Conservation (phyloP, 2,888 invertebrate genomes). For the Drosophila percnosoma region DNA sequence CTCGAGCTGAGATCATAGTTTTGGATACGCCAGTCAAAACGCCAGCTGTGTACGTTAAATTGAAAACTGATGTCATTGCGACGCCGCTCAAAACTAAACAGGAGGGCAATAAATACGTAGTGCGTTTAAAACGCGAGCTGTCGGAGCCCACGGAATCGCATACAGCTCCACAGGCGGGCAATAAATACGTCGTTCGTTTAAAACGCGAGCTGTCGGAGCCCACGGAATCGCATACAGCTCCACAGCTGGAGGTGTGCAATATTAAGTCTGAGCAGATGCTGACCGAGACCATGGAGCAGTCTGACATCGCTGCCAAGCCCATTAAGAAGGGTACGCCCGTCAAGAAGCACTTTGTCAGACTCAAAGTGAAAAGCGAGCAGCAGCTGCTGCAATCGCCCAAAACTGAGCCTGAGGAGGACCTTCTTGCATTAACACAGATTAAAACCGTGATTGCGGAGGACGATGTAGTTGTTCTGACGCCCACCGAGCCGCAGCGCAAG, state of each 20-base stretch:
- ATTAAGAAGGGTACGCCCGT: slow-evolving; percentile 27
- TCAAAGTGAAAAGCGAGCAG: slow-evolving; percentile 30
- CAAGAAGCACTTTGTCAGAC: slow-evolving; percentile 14
- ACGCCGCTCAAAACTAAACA: slow-evolving; percentile 12
- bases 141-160: background rate
- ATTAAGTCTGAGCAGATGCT: background rate
- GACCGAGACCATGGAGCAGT: background rate
- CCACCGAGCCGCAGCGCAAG: slow-evolving; percentile 32
- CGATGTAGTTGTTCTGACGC: background rate
- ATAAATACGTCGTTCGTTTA: background rate
- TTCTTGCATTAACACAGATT: background rate
- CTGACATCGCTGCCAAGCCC: slow-evolving; percentile 6
- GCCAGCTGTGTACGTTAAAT: background rate
- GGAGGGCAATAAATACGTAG: background rate
- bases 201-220: slow-evolving; percentile 30
- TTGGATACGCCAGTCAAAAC: slow-evolving; percentile 34
- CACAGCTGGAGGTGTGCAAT: background rate
- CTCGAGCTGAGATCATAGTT: slow-evolving; percentile 20
- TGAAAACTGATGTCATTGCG: slow-evolving; percentile 18
- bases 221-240: background rate
- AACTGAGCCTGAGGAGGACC: background rate
- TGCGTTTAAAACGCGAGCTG: slow-evolving; percentile 29
- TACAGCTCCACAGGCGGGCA: background rate
- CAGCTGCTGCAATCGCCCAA: slow-evolving; percentile 21
- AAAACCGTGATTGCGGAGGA: background rate